A percentile compares a stretch with the other conserved stretches of the same genome.
Conservation (phyloP, 2,888 invertebrate species). For the Tipula vernalis region DNA sequence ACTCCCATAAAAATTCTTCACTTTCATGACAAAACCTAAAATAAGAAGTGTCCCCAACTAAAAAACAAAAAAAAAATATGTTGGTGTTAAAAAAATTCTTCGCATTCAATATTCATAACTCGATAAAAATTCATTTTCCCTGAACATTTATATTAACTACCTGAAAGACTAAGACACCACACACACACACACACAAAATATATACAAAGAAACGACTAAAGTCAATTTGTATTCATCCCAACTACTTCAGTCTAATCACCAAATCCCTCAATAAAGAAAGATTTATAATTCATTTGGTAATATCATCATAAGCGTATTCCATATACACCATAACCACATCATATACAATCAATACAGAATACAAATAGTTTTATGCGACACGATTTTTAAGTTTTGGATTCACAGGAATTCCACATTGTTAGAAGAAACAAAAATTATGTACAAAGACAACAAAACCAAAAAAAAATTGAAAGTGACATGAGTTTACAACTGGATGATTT, state of each 20-base stretch:
- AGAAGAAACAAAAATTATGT: too few species aligned
- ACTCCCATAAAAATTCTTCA: not conserved
- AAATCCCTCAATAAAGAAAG: not conserved
- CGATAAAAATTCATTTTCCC: not conserved
- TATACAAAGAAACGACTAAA: not conserved
- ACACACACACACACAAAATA: not conserved
- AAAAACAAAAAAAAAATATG: not conserved
- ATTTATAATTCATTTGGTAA: not conserved
- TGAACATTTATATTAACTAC: not conserved
- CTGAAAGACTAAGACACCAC: not conserved
- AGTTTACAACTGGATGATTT: not conserved
- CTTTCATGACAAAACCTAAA: not conserved
- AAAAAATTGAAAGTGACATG: not conserved
- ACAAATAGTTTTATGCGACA: not conserved
- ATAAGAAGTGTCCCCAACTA: not conserved
- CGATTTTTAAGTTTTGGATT: not conserved
- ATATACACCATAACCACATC: not conserved
- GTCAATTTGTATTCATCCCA: not conserved
- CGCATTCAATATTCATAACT: not conserved
- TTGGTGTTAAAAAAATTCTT: not conserved
- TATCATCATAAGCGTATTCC: not conserved
- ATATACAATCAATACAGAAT: not conserved
- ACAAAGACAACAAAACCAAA: not conserved
- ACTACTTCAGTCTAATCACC: not conserved
- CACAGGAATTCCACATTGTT: not conserved